Base-by-base conservation (phyloP, 2,797 vertebrate species). In the Clarias pachynema region DNA sequence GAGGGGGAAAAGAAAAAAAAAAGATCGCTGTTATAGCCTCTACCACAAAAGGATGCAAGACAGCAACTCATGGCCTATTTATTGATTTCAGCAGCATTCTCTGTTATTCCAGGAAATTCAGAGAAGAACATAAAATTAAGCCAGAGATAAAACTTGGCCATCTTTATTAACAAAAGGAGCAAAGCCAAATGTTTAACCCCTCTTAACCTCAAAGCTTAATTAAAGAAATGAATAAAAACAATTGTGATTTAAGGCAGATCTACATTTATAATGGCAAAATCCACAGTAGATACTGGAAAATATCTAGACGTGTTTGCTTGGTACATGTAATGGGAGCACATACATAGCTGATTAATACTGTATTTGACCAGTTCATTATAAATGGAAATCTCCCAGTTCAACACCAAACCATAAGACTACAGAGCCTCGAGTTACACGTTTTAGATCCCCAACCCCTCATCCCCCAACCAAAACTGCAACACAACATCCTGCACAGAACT, bases 111-210 rank as follows among this genome's bases (percentile, higher is more conserved):
- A 81, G 63, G 83, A 89, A 87, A 78, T 82, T 81, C 60, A 74
- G 88, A 88, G 79, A 84, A 92, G 89, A 94, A 93, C 92, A 86
- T 91, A 93, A 78, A 94, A 93, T 90, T 90, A 95, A 92, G 93
- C 92, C 93, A 92, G 89, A 92, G 79, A 93, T 93, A 91, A 93
- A 94, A 94, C 92, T 91, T 93, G 93, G 93, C 94, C 93, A 91
- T 93, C 91, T 96, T 95, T 96, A 96, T 95, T 95, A 93, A 95
- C 94, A 93, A 91, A 92, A 92, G 91, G 90, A 92, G 91, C 89
- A 91, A 89, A 89, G 91, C 93, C 92, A 94, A 92, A 94, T 89
- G 87, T 89, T 88, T 69, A 89, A 90, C 89, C 91, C 83, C 88
- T 90, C 86, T 91, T 92, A 89, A 92, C 91, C 91, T 90, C 88